A percentile compares a stretch with the other conserved stretches of the same genome.
Conservation (phyloP, 2,113 vertebrate species). For the Megaleporinus macrocephalus region DNA sequence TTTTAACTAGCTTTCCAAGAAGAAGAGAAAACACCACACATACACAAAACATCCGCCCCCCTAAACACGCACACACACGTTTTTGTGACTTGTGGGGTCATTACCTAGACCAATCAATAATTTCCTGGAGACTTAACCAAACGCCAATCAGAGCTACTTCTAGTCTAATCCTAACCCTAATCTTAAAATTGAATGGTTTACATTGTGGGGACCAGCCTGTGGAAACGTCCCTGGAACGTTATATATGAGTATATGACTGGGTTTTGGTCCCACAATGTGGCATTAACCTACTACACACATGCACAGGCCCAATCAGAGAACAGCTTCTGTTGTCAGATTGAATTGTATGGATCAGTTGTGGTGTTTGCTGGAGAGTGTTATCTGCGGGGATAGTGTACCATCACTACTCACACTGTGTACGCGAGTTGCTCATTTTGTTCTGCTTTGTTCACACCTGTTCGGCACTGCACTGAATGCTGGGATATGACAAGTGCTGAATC, state of each 20-base stretch:
- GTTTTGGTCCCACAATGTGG: too few relatives aligned
- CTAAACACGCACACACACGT: too few relatives aligned
- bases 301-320: neutral
- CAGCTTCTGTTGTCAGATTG: conserved; percentile 34
- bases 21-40: neutral
- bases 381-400: conserved; percentile 2
- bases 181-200: too few relatives aligned
- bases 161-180: too few relatives aligned
- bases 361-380: conserved; percentile 3
- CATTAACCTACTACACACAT: neutral
- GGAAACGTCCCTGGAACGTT: too few relatives aligned
- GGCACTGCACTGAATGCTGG: neutral
- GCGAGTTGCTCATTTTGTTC: neutral
- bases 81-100: too few relatives aligned
- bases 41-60: neutral
- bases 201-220: too few relatives aligned
- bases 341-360: conserved; percentile 23
- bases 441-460: neutral
- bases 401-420: neutral
- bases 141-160: too few relatives aligned
- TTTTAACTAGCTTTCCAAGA: conserved; percentile 5
- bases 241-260: too few relatives aligned
- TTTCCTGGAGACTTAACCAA: too few relatives aligned
- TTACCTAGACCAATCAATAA: too few relatives aligned
- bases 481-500: neutral